Conservation (phyloP, 2,113 vertebrate genomes). For the Delphinus delphis region DNA sequence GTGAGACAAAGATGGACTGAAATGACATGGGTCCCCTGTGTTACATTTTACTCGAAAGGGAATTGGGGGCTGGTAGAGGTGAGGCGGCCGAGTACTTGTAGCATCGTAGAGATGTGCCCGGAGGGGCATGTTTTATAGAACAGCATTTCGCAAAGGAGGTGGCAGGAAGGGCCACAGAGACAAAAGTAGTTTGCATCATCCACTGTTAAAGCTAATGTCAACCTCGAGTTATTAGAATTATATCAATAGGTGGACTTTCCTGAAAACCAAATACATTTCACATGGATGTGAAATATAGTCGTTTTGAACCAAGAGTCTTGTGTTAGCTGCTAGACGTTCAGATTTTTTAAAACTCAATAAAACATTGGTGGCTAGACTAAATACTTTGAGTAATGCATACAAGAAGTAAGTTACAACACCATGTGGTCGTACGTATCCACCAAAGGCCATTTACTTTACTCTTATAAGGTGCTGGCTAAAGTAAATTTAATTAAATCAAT, state of each 20-base stretch:
- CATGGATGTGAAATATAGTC: neutral
- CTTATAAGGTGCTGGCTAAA: constrained; percentile 57
- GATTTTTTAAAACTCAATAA: constrained; percentile 57
- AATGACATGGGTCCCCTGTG: neutral
- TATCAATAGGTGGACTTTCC: neutral
- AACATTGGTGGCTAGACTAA: constrained; percentile 28
- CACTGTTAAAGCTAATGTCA: neutral
- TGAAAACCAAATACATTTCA: constrained; percentile 3
- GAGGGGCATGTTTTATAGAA: neutral
- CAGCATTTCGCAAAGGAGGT: neutral
- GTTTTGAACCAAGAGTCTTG: constrained; percentile 21
- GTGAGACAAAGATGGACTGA: neutral
- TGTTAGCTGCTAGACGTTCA: constrained; percentile 22
- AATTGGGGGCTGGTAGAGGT: neutral
- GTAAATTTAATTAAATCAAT: constrained; percentile 63
- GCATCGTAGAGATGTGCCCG: neutral
- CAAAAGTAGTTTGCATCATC: neutral
- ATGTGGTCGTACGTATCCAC: neutral
- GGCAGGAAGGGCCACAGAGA: neutral
- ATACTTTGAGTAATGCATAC: constrained; percentile 2
- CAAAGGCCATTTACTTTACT: constrained; percentile 48
- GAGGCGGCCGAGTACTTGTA: neutral
- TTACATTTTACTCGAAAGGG: neutral
- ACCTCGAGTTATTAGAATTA: neutral
- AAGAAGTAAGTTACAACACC: neutral